Evolutionary conservation across 1,140 invertebrate genomes (phyloP).

Genomic region (Bombus fervidus): DNA sequence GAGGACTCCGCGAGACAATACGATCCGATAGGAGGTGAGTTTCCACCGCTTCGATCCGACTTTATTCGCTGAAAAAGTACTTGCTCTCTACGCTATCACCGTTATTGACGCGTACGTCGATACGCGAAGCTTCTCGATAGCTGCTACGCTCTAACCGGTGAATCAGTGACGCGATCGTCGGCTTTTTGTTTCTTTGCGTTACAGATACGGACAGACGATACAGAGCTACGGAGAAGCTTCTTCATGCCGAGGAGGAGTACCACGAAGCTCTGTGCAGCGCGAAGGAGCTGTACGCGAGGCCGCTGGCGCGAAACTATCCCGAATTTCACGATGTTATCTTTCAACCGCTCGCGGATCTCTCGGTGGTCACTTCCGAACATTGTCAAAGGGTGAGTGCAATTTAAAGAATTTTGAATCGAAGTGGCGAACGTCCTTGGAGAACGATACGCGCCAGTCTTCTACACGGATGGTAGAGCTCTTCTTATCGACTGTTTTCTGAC

Average conservation of each 20-base stretch:
- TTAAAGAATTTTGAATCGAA: neutral
- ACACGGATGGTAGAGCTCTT: conserved; percentile 25
- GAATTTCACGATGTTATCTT: conserved; percentile 83
- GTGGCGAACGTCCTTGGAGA: neutral
- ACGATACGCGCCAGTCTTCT: neutral
- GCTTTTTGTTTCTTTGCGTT: neutral
- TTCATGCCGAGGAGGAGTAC: conserved; percentile 82
- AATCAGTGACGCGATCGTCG: no score
- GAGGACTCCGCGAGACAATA: conserved; percentile 83
- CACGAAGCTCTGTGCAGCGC: conserved; percentile 80
- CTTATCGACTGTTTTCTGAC: conserved; percentile 56
- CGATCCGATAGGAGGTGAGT: conserved; percentile 80
- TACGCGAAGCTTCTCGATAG: no score
- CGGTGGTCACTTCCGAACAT: conserved; percentile 79
- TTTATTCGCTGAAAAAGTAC: neutral
- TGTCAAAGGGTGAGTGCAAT: conserved; percentile 79
- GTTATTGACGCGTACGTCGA: no score
- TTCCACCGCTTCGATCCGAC: neutral
- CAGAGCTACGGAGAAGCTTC: conserved; percentile 81
- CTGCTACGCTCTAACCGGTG: no score
- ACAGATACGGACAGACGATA: conserved; percentile 80
- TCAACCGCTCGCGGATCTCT: conserved; percentile 81
- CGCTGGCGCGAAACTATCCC: conserved; percentile 80
- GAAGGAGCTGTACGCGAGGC: conserved; percentile 82
- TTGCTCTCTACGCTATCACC: neutral